Conservation (phyloP, 2,888 invertebrate species). For the Cartodere bifasciata region DNA sequence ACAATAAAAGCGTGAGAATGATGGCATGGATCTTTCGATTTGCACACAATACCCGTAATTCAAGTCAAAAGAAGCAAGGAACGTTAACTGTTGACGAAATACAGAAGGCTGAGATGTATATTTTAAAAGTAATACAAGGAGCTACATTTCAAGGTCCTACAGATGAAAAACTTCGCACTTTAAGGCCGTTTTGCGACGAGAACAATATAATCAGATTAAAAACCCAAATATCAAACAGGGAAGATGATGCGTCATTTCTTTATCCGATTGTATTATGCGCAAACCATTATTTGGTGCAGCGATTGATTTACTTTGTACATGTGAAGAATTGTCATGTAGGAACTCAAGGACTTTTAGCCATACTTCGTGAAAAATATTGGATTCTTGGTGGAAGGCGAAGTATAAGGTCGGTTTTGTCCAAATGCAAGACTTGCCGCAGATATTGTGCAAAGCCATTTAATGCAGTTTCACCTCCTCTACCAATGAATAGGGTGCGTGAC, state of each 20-base stretch:
- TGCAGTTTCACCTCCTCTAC: slow-evolving; percentile 13
- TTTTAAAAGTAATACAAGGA: slow-evolving; percentile 9
- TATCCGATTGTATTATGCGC: slow-evolving; percentile 20
- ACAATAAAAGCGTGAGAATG: slow-evolving; percentile 14
- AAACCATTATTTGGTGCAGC: slow-evolving; percentile 16
- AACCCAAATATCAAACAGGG: slow-evolving; percentile 13
- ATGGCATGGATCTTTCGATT: slow-evolving; percentile 13
- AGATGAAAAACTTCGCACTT: slow-evolving; percentile 8
- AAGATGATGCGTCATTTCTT: slow-evolving; percentile 15
- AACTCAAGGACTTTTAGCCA: slow-evolving; percentile 11
- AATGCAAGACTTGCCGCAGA: slow-evolving; percentile 29
- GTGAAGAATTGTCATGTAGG: slow-evolving; percentile 12
- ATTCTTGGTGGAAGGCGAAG: slow-evolving; percentile 12
- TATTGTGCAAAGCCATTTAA: slow-evolving; percentile 24
- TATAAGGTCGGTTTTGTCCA: slow-evolving; percentile 10
- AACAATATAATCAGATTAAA: slow-evolving; percentile 15
- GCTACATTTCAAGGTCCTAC: slow-evolving; percentile 8
- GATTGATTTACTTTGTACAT: slow-evolving; percentile 13
- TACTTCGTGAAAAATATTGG: slow-evolving; percentile 15
- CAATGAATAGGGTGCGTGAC: slow-evolving; percentile 18
- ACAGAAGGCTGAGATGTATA: slow-evolving; percentile 10
- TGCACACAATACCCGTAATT: slow-evolving; percentile 1
- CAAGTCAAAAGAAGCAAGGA: slow-evolving; percentile 2
- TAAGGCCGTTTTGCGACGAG: slow-evolving; percentile 13
- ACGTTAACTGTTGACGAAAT: slow-evolving; percentile 1